Conservation (phyloP, 2,797 vertebrate species). For the Agapornis canus region DNA sequence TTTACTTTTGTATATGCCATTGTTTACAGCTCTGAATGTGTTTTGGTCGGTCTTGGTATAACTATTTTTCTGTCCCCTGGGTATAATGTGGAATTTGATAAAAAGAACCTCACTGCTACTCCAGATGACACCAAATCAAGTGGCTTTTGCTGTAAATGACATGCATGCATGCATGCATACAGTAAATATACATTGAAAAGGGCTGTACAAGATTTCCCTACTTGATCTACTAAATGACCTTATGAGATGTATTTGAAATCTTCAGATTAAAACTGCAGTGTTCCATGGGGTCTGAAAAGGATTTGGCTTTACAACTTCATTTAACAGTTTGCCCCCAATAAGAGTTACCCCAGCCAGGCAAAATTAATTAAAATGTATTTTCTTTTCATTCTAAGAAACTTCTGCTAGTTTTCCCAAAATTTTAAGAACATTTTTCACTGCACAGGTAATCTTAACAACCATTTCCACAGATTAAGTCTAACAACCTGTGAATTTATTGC, state of each 20-base stretch:
- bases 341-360: background rate
- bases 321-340: background rate
- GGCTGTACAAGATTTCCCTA: background rate
- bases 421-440: slow-evolving; percentile 49
- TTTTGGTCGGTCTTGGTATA: background rate
- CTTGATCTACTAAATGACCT: background rate
- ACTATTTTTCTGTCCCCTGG: background rate
- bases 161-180: background rate
- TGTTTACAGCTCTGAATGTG: background rate
- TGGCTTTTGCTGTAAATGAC: background rate
- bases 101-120: background rate
- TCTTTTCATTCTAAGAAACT: slow-evolving; percentile 5
- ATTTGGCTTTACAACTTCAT: background rate
- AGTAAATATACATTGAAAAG: background rate
- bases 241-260: background rate
- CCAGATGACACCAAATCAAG: background rate
- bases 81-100: background rate
- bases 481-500: slow-evolving; percentile 71
- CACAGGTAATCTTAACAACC: slow-evolving; percentile 26
- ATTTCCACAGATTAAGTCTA: slow-evolving; percentile 56
- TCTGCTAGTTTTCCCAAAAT: slow-evolving; percentile 11
- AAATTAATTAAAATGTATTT: background rate
- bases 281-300: background rate
- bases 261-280: background rate
- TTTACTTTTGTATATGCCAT: background rate